Base-by-base conservation (phyloP, 2,888 invertebrate species). In the Microchrysa polita region DNA sequence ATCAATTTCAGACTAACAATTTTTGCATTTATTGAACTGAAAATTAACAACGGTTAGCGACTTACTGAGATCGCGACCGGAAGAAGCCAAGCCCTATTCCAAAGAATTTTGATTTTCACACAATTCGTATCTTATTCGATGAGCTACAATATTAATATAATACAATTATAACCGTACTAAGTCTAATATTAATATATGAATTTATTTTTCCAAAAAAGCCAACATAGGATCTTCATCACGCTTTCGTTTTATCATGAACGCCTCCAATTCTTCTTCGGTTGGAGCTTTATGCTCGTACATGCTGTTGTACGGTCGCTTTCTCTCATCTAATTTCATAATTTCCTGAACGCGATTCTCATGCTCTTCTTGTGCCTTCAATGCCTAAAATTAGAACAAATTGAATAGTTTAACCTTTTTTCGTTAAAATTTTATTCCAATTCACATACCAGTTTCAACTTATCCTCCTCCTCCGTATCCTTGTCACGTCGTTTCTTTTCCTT, bases 221-320 rank as follows among this genome's bases (percentile, higher is more conserved):
- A 91, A 89, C 98, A 98, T 98, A 0, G 98, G 98, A 86, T 99
- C 98, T 77, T 96, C 95, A 0, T 91, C 92, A 55, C 95, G 87
- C 72, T 89, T 87, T 72, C 93, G 88, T 83, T 95, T 97, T 87
- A 95, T 91, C 81, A 92, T 91, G 86, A 93, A 98, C 0, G 96
- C 96, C 83, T 98, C 98, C 82, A 97, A 89, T 83, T 98, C 96
- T 77, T 95, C 95, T 75, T 95, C 94, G 0, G 95, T 93, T 0
- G 96, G 96, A 75, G 91, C 93, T 79, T 93, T 93, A 0, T 90
- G 91, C 79, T 92, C 91, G 76, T 88, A 91, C 92, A 94, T 94
- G 80, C 95, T 96, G 84, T 98, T 97, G 84, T 97, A 99, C 0
- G 95, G 92, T 2, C 98, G 88, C 80, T 97, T 96, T 16, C 97